Base-by-base conservation (phyloP, 2,113 vertebrate genomes). In the Pogonocichla stellata region DNA sequence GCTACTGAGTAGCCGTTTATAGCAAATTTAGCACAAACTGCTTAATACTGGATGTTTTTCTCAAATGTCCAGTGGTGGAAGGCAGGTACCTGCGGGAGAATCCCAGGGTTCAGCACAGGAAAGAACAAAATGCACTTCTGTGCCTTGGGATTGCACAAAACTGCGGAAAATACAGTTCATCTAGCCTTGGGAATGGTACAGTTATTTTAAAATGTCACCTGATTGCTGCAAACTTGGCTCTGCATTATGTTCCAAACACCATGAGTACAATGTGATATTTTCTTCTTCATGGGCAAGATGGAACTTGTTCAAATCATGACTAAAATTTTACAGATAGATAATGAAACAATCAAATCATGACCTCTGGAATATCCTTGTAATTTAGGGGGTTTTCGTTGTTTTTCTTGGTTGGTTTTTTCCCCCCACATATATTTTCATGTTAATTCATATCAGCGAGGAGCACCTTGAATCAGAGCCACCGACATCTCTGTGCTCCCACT, bases 261-360 rank as follows among this genome's bases (percentile, higher is more conserved):
- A 2, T 0, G 20, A 72, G 25, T 4, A 42, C 53, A 56, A 51
- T 2, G 14, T 14, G 80, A 5, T 38, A 53, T 45, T 85, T 86
- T 58, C 31, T 78, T 54, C 45, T 31, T 60, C 56, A 2, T 10
- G 23, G 31, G 53, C 89, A 53, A 50, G 91, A 75, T 14, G 11
- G 73, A 62, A 47, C 87, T 82, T 70, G 78, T 65, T 85, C n/a
- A 42, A 72, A 65, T 10, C 3, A 2, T 7, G 66, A n/a, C 58
- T 77, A 34, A 89, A 89, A 89, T 79, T 57, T 93, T 83, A 87
- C 86, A 91, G n/a, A 6, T 6, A 54, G 45, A 65, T 67, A 95
- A 89, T 79, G 83, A 89, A 95, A 65, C 60, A 87, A 72, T 77
- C 87, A 64, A 70, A 65, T n/a, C 31, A 7, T 0, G 0, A 23